Base-by-base conservation (phyloP, 2,888 invertebrate genomes). In the Julus scanicus region DNA sequence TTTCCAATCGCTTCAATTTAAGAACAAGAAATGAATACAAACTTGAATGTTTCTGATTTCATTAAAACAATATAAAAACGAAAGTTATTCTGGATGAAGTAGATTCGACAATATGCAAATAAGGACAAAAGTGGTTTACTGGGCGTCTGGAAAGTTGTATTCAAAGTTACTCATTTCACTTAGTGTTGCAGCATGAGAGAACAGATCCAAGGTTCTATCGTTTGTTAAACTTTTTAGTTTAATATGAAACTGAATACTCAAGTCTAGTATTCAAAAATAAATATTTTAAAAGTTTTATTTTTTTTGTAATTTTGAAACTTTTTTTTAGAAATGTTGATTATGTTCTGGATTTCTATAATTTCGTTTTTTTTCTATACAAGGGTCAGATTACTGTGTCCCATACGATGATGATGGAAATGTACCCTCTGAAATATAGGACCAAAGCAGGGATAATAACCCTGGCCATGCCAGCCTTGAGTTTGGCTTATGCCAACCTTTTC, bases 381-480 rank as follows among this genome's bases (percentile, higher is more conserved):
- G 53, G 80, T 20, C 87, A 87, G 87, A 48, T 49, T 3, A 85
- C 85, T 0, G 20, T 29, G 48, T 17, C 71, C 40, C 9, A 44
- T n/a, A 87, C 48, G 9, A 71, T 88, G 39, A 88, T 88, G 49
- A 84, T 80, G 84, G 88, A 88, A 84, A 84, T 88, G 48, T 88
- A 20, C 49, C 63, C 48, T 6, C 8, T 71, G 37, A 20, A 84
- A 15, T 88, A 88, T 37, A 39, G 88, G 20, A 88, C 88, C 48
- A 84, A 84, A 84, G 88, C 80, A 3, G 84, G 40, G 17, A 49
- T 80, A 17, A 13, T 84, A 20, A 49, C 84, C 20, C 80, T 84
- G 8, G 57, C 84, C 44, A 49, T 84, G 20, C 88, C 88, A 9
- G 88, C 88, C 49, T 29, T 88, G 71, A 84, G 84, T 15, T 20